Evolutionary conservation across 2,888 invertebrate genomes (phyloP).

Genomic region (Drosophila paracracens): DNA sequence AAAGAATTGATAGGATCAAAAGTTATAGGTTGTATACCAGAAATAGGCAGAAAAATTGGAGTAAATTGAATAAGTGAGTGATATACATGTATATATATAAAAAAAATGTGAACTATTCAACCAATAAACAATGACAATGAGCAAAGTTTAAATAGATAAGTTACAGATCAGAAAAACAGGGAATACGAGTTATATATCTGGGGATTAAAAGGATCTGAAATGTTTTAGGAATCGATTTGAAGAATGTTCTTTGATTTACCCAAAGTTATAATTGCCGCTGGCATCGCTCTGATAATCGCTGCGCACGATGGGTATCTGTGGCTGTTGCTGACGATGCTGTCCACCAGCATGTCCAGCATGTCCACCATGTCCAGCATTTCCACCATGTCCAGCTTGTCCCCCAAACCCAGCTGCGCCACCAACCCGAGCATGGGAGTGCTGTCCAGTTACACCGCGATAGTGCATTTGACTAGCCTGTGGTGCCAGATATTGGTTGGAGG

Average conservation of each 20-base stretch:
- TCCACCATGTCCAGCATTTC: conserved; percentile 32
- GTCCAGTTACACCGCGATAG: conserved; percentile 71
- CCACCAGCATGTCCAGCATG: conserved; percentile 19
- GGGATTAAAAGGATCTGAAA: not conserved
- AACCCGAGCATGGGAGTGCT: conserved; percentile 27
- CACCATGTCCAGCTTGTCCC: conserved; percentile 12
- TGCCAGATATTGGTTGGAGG: conserved; percentile 74
- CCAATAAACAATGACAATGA: not conserved
- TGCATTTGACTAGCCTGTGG: conserved; percentile 66
- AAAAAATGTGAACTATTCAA: not conserved
- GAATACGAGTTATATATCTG: not conserved
- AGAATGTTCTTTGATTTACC: conserved; percentile 83
- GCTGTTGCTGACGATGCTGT: conserved; percentile 53
- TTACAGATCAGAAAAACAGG: too few species aligned
- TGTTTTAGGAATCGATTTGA: not conserved
- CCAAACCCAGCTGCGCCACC: conserved; percentile 12
- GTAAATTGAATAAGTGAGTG: too few species aligned
- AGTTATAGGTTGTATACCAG: not conserved
- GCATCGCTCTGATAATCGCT: conserved; percentile 88
- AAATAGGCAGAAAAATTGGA: not conserved
- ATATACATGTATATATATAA: not conserved
- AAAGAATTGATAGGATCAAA: not conserved
- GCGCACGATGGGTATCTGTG: conserved; percentile 87
- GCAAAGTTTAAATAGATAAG: not conserved
- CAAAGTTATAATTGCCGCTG: conserved; percentile 88